These are phyloP conservation scores for Ophiodon elongatus DNA, from an alignment of 2,113 vertebrate genomes.

Conservation along the genomic window DNA sequence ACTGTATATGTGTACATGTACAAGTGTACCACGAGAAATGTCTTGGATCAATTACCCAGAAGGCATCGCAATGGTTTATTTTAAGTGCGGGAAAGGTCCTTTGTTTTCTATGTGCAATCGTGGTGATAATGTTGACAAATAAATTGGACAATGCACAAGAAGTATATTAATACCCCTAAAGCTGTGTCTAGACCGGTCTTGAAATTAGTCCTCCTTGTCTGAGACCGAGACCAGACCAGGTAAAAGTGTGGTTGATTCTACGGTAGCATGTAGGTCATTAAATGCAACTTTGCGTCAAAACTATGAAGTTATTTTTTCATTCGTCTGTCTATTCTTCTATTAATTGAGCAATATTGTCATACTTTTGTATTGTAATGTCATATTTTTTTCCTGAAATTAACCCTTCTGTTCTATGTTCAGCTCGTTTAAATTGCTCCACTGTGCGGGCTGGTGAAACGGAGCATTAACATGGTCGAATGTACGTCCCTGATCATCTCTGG, in stretches of 20 bases:
- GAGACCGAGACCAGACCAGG: no score
- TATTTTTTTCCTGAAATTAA: neutral
- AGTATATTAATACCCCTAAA: no score
- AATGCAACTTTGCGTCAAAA: neutral
- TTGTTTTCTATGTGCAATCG: no score
- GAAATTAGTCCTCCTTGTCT: no score
- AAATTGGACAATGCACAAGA: no score
- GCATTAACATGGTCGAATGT: neutral
- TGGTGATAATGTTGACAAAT: no score
- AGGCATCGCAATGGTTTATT: no score
- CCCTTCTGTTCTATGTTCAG: neutral
- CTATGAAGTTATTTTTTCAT: neutral
- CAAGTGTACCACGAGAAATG: no score
- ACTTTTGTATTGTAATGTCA: neutral
- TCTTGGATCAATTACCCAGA: no score
- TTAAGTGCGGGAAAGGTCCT: no score
- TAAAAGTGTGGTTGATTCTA: neutral
- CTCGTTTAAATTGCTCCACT: neutral
- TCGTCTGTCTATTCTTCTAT: neutral
- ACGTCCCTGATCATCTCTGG: conserved; percentile 4
- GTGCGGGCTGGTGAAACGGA: neutral
- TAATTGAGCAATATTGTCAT: neutral
- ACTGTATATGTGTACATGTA: no score
- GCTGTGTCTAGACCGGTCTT: no score
- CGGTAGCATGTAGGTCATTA: neutral